Percentiles rank a stretch among this genome's conserved stretches.
Evolutionary conservation across 2,888 invertebrate genomes (phyloP).

Genomic region (Clepsis dumicolana): DNA sequence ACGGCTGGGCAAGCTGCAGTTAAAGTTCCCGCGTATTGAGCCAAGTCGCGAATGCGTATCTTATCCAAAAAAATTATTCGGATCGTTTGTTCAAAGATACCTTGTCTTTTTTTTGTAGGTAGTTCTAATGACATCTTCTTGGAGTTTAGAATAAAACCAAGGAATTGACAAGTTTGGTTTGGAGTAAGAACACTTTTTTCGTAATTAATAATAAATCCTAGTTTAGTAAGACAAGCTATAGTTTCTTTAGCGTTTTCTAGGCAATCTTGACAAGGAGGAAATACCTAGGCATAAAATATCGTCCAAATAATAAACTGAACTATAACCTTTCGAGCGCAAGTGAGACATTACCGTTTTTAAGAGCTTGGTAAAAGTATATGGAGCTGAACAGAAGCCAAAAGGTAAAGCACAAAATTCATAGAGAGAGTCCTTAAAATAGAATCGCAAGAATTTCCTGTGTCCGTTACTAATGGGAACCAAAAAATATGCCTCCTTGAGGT

Average conservation of each 20-base stretch:
- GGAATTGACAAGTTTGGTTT: neutral
- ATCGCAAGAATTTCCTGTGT: constrained; percentile 10
- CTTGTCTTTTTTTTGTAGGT: constrained; percentile 1
- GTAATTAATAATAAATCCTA: constrained; percentile 11
- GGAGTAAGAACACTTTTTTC: neutral
- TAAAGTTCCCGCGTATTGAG: neutral
- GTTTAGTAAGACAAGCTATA: neutral
- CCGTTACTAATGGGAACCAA: neutral
- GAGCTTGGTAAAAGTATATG: constrained; percentile 36
- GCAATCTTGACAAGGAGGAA: constrained; percentile 8
- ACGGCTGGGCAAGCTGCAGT: constrained; percentile 17
- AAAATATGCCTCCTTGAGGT: no score
- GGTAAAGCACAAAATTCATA: constrained; percentile 12
- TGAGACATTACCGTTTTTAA: constrained; percentile 10
- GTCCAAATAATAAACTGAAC: neutral
- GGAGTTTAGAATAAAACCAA: constrained; percentile 1
- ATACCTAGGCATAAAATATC: constrained; percentile 4
- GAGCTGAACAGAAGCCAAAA: constrained; percentile 29
- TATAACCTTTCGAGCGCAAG: neutral
- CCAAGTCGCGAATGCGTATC: constrained; percentile 11
- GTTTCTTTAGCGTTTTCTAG: neutral
- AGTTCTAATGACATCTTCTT: neutral
- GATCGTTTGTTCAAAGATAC: neutral
- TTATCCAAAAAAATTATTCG: neutral
- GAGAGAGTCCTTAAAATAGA: constrained; percentile 3